Evolutionary conservation across 2,797 vertebrate species (phyloP), one percentile per base, ranked within the genome.

Genomic region (Bucorvus abyssinicus): DNA sequence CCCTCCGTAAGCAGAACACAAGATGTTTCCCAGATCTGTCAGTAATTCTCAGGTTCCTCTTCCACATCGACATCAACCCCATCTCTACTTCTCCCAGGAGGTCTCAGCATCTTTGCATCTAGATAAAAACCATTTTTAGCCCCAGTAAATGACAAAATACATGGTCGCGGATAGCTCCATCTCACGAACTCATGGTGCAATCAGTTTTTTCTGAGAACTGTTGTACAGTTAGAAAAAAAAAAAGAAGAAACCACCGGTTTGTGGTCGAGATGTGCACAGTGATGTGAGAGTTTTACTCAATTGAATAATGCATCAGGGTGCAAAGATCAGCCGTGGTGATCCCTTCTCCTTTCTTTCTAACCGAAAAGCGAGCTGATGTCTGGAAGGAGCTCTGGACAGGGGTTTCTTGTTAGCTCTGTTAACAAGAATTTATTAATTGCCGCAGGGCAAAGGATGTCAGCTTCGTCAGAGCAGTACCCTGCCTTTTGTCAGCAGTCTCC

Each of bases 11-110:
- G 74, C 77, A 94, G 77, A 92, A 70, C 14, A 14, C 63, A 40
- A 78, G 55, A 49, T 87, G 59, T 74, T 89, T 86, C 91, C 83
- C 84, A 89, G 60, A 23, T 14, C 77, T 1, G 14, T 74, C 65
- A 84, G 65, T 29, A 55, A 19, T 29, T 86, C 30, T 73, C 47
- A 30, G 47, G 52, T 96, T 95, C 83, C 87, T 89, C 93, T 94
- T 93, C 86, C 16, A 45, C 55, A 12, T 14, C 1, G 0, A 2
- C 34, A 34, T 63, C 89, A 50, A 36, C 42, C 23, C 34, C 38
- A 65, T 49, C 29, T 59, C 56, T 52, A 3, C 40, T 38, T 88
- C 44, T 67, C 45, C n/a, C 36, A 55, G 64, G 67, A 57, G 0
- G 0, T 27, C n/a, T 84, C 45, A 63, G 10, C 21, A 50, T 12